These are phyloP conservation scores for Sylvia borin DNA, from an alignment of 2,797 vertebrate genomes.

Conservation along the genomic window DNA sequence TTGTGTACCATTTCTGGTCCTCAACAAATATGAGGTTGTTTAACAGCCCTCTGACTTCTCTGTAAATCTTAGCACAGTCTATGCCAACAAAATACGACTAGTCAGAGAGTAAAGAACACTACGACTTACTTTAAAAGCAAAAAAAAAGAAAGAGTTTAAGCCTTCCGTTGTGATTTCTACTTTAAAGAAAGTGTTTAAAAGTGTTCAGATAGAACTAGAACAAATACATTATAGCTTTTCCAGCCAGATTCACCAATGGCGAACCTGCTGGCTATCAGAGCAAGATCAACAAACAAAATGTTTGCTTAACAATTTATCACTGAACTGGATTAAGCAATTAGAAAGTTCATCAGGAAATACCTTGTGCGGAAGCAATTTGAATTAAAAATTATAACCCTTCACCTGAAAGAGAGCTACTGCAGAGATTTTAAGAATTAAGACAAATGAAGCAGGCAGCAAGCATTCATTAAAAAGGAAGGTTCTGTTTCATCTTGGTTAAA, in stretches of 20 bases:
- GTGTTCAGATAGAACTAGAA: background rate
- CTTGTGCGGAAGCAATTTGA: background rate
- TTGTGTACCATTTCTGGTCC: background rate
- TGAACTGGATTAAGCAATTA: background rate
- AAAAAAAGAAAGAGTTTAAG: background rate
- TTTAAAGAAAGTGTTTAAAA: background rate
- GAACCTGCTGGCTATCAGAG: background rate
- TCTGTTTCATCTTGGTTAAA: background rate
- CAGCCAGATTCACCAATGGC: background rate
- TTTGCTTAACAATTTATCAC: background rate
- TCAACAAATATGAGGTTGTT: background rate
- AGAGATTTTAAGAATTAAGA: background rate
- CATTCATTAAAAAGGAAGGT: background rate
- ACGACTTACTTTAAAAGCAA: background rate
- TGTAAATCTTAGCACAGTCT: background rate
- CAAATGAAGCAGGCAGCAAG: background rate
- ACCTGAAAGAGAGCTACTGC: background rate
- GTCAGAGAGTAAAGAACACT: background rate
- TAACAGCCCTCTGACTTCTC: background rate
- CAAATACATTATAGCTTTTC: background rate
- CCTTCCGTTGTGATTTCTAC: background rate
- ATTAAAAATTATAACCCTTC: background rate
- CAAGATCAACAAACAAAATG: background rate
- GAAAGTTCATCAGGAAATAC: background rate
- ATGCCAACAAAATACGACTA: background rate